Percentiles rank a stretch among this genome's conserved stretches.
These are phyloP conservation scores for Caenorhabditis sp. DNA, from an alignment of 2,888 invertebrate species.

Conservation along the genomic window DNA sequence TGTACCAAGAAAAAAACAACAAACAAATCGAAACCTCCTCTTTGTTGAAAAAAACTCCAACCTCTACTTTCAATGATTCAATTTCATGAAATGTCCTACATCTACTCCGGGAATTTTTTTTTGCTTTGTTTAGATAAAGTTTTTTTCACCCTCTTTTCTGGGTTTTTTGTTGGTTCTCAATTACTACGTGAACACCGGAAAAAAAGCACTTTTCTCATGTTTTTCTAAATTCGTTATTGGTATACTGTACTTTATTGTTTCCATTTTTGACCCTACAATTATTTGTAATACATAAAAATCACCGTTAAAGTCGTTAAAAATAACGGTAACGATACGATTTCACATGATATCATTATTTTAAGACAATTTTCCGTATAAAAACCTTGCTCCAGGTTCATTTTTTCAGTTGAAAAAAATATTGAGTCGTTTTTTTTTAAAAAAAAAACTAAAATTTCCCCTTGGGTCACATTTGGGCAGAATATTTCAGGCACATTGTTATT, in stretches of 20 bases:
- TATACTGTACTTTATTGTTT: not conserved
- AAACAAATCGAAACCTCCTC: conserved; percentile 9
- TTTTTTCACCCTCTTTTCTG: not conserved
- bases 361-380: not conserved
- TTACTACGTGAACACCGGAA: not conserved
- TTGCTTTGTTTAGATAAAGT: not conserved
- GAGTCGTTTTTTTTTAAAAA: too few species aligned
- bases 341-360: not conserved
- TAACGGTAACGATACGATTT: not conserved
- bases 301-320: not conserved
- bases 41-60: conserved; percentile 15
- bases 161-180: not conserved
- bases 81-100: not conserved
- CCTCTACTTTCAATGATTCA: conserved; percentile 2
- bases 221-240: not conserved
- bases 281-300: not conserved
- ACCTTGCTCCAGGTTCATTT: too few species aligned
- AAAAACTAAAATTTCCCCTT: too few species aligned
- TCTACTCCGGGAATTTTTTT: conserved; percentile 4
- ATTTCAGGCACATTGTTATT: too few species aligned
- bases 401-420: too few species aligned
- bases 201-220: too few species aligned
- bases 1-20: not conserved
- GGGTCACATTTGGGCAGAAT: too few species aligned
- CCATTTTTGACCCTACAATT: not conserved